A percentile compares a stretch with the other conserved stretches of the same genome.
Evolutionary conservation across 2,797 vertebrate species (phyloP).

Genomic region (Lateolabrax maculatus): DNA sequence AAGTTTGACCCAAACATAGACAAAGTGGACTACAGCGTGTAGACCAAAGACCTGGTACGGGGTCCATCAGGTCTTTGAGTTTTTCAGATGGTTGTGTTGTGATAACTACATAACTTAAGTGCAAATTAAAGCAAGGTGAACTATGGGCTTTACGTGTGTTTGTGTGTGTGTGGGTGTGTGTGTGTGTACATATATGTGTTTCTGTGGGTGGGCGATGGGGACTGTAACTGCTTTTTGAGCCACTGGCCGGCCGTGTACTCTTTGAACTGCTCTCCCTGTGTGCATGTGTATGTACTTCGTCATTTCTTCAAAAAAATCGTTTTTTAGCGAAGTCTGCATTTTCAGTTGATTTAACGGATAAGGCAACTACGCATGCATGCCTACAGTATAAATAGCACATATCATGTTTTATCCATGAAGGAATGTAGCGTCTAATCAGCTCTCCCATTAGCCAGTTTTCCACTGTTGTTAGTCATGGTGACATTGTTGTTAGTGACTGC

Average conservation of each 20-base stretch:
- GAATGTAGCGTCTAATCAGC: conserved; percentile 69
- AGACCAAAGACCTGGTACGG: not conserved
- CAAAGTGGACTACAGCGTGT: not conserved
- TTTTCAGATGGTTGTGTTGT: accelerated
- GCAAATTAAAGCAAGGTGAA: too few relatives aligned
- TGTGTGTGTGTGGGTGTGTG: not conserved
- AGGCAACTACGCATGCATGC: not conserved
- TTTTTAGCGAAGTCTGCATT: conserved; percentile 27
- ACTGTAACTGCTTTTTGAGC: not conserved
- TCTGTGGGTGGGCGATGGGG: not conserved
- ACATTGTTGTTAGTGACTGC: conserved; percentile 71
- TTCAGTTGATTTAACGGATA: conserved; percentile 36
- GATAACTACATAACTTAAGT: too few relatives aligned
- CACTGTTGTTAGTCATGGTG: conserved; percentile 72
- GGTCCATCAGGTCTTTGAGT: not conserved
- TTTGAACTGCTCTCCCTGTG: not conserved
- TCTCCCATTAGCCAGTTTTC: conserved; percentile 67
- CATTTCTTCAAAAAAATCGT: not conserved
- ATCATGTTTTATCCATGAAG: conserved; percentile 67
- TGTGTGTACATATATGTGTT: not conserved
- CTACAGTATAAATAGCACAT: conserved; percentile 44
- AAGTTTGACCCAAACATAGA: not conserved
- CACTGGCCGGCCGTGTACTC: not conserved
- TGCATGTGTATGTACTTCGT: not conserved
- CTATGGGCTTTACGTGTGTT: too few relatives aligned